Conservation (phyloP, 2,888 invertebrate species). For the Ptilodon capucinus region DNA sequence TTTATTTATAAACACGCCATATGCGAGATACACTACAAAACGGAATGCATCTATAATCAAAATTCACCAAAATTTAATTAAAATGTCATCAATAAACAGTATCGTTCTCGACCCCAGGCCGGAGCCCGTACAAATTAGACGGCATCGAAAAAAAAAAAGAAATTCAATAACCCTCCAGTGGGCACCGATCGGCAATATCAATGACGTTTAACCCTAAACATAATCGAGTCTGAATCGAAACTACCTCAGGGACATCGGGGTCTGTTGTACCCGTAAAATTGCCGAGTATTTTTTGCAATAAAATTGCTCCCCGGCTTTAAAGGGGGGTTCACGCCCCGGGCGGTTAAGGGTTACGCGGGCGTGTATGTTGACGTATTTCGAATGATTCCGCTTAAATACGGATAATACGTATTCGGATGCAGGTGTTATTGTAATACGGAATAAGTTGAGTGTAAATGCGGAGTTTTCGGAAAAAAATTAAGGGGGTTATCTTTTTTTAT, state of each 20-base stretch:
- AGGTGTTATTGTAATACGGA: slow-evolving; percentile 21
- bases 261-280: slow-evolving; percentile 72
- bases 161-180: slow-evolving; percentile 74
- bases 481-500: too few species aligned
- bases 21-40: slow-evolving; percentile 10
- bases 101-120: slow-evolving; percentile 56
- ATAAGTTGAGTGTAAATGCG: slow-evolving; percentile 21
- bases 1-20: slow-evolving; percentile 8
- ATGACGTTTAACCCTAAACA: slow-evolving; percentile 82
- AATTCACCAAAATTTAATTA: slow-evolving; percentile 51
- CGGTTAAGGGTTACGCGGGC: slow-evolving; percentile 54
- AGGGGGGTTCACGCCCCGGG: slow-evolving; percentile 60
- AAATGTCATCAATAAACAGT: slow-evolving; percentile 44
- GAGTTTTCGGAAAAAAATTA: neutral
- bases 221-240: slow-evolving; percentile 80
- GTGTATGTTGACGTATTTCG: slow-evolving; percentile 50
- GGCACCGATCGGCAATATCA: slow-evolving; percentile 76
- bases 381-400: slow-evolving; percentile 49
- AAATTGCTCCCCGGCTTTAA: slow-evolving; percentile 67
- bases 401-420: slow-evolving; percentile 45
- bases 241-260: slow-evolving; percentile 79
- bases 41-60: slow-evolving; percentile 11
- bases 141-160: slow-evolving; percentile 59
- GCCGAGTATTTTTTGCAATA: slow-evolving; percentile 74
- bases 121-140: slow-evolving; percentile 75